These are phyloP conservation scores for Drosophila paulistorum DNA, from an alignment of 1,140 invertebrate genomes.

Conservation along the genomic window DNA sequence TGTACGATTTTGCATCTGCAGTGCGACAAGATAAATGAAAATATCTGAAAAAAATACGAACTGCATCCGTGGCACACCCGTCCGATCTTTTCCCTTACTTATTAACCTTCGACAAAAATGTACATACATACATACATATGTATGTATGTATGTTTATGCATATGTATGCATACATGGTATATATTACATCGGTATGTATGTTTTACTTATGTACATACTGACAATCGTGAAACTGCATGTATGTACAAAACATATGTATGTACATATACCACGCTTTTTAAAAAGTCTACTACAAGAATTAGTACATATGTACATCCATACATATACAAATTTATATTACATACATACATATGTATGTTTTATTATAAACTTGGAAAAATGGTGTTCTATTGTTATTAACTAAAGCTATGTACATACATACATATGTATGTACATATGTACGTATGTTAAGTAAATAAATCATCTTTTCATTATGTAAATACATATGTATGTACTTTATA, in stretches of 20 bases:
- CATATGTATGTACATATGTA: no score
- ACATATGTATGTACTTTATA: background rate
- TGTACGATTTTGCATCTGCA: conserved; percentile 24
- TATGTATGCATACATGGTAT: background rate
- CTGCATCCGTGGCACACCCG: conserved; percentile 12
- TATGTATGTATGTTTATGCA: conserved; percentile 8
- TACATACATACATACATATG: background rate
- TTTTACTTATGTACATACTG: background rate
- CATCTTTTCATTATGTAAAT: no score
- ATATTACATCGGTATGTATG: background rate
- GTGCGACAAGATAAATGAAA: conserved; percentile 34
- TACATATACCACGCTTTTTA: no score
- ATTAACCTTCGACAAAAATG: background rate
- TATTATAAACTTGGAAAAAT: no score
- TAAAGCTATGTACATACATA: no score
- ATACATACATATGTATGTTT: no score
- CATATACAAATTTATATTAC: no score
- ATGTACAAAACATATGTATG: background rate
- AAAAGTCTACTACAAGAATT: no score
- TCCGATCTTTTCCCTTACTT: background rate
- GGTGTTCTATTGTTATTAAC: no score
- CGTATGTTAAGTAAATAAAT: no score
- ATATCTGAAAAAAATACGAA: conserved; percentile 17
- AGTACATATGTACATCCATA: no score
- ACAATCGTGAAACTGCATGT: background rate